These are phyloP conservation scores for Protodeltote pygarga DNA, from an alignment of 2,888 invertebrate species.

Conservation along the genomic window DNA sequence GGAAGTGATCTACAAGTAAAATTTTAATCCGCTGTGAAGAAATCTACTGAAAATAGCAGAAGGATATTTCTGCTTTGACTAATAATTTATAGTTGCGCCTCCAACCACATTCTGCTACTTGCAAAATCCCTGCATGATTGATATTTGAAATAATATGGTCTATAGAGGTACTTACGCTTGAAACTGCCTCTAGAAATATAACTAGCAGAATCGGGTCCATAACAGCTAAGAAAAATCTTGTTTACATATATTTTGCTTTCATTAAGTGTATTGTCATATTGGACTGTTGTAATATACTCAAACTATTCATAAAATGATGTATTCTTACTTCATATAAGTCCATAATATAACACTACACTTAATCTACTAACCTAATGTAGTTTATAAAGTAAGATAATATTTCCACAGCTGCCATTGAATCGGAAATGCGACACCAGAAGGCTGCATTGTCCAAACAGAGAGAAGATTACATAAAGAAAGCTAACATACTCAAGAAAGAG, in stretches of 20 bases:
- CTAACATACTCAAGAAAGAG: conserved; percentile 91
- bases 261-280: conserved; percentile 46
- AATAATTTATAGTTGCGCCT: conserved; percentile 31
- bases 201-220: conserved; percentile 42
- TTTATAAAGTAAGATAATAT: conserved; percentile 43
- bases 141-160: conserved; percentile 23
- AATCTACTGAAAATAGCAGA: conserved; percentile 18
- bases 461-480: conserved; percentile 93
- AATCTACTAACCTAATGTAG: conserved; percentile 39
- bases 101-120: conserved; percentile 37
- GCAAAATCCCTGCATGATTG: conserved; percentile 42
- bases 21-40: conserved; percentile 23
- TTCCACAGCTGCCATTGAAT: conserved; percentile 89
- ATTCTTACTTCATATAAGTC: not conserved
- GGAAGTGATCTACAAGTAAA: conserved; percentile 23
- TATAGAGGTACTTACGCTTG: conserved; percentile 32
- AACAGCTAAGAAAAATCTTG: conserved; percentile 56
- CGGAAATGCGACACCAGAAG: conserved; percentile 94
- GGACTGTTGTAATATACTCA: not conserved
- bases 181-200: conserved; percentile 36
- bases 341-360: conserved; percentile 35
- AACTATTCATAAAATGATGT: not conserved
- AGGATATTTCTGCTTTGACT: conserved; percentile 28
- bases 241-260: conserved; percentile 49
- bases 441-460: conserved; percentile 93